Evolutionary conservation across 2,113 vertebrate species (phyloP).

Genomic region (Scatophagus argus): DNA sequence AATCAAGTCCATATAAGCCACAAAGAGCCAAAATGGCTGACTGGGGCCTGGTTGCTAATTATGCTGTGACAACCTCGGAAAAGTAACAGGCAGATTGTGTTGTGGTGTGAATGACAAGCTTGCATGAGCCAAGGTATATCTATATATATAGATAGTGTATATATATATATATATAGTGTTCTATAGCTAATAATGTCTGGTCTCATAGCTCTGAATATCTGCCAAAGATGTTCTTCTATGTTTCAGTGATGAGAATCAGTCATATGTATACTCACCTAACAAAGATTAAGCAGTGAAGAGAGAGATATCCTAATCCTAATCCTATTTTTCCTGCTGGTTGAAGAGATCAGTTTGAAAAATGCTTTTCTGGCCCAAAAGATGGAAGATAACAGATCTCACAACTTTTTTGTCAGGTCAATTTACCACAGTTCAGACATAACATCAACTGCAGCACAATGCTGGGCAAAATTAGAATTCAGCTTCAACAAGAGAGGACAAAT

Average conservation of each 20-base stretch:
- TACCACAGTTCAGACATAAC: conserved; percentile 10
- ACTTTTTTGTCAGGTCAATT: conserved; percentile 25
- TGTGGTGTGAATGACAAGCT: not conserved
- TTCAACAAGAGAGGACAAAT: not conserved
- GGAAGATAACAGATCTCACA: conserved; percentile 11
- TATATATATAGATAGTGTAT: not conserved
- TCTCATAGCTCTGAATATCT: not conserved
- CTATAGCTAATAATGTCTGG: not conserved
- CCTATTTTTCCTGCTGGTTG: not conserved
- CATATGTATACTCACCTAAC: not conserved
- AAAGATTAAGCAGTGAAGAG: not conserved
- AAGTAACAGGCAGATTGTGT: not conserved
- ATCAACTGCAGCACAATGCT: not conserved
- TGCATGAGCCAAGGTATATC: not conserved
- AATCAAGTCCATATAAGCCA: conserved; percentile 6
- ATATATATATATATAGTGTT: not conserved
- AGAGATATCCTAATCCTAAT: not conserved
- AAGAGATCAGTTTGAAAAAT: not conserved
- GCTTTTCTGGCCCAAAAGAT: too few relatives aligned
- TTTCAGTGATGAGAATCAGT: not conserved
- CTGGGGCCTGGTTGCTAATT: not conserved
- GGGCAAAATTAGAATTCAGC: not conserved
- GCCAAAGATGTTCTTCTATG: not conserved
- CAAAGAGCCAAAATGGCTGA: conserved; percentile 40
- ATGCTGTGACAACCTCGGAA: not conserved